phyloP scores from a whole-genome alignment of 2,888 invertebrate genomes.

The Agrochola litura region DNA sequence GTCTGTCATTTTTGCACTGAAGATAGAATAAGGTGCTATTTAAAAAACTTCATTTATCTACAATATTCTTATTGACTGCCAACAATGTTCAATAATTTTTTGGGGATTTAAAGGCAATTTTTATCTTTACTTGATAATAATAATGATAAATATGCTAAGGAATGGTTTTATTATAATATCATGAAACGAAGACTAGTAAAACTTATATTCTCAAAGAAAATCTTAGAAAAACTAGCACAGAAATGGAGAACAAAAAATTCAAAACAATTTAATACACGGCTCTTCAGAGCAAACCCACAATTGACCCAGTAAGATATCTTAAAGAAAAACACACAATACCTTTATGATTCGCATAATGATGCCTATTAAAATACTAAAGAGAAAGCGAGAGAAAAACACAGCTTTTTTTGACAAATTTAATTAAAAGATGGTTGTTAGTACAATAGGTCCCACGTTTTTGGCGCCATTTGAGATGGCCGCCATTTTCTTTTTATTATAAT shows the following conservation, averaged over 20 bases:
- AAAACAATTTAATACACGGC: not conserved
- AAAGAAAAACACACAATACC: conserved; percentile 58
- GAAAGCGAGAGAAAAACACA: conserved; percentile 48
- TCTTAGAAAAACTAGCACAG: not conserved
- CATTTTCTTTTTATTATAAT: conserved; percentile 66
- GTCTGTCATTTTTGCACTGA: not conserved
- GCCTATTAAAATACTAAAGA: conserved; percentile 57
- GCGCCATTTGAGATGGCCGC: conserved; percentile 48
- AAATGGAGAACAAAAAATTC: not conserved
- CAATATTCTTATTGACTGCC: not conserved
- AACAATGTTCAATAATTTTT: not conserved
- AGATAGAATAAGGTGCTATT: not conserved
- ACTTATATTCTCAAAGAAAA: not conserved
- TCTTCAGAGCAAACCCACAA: conserved; percentile 37
- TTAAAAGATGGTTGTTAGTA: conserved; percentile 63
- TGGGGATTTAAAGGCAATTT: not conserved
- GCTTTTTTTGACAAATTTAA: conserved; percentile 71
- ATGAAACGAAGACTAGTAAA: not conserved
- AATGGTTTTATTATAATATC: not conserved
- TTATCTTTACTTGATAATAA: too few species aligned
- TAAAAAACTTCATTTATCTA: not conserved
- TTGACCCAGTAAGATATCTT: conserved; percentile 44
- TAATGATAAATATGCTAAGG: not conserved
- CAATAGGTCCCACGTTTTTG: conserved; percentile 63
- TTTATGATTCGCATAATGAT: conserved; percentile 49